These are phyloP conservation scores for Nymphalis io DNA, from an alignment of 1,140 invertebrate species.

Conservation along the genomic window DNA sequence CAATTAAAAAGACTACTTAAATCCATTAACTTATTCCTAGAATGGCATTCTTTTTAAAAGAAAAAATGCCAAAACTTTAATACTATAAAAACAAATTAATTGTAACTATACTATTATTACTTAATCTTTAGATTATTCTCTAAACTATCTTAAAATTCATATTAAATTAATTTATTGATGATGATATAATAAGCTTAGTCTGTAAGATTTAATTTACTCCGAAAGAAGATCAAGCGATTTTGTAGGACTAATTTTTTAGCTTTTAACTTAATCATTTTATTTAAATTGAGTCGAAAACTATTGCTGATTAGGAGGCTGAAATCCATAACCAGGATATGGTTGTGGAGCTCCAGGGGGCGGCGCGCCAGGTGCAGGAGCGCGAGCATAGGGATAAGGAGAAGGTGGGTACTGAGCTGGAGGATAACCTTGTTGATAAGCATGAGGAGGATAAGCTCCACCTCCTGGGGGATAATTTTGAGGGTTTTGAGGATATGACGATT, in stretches of 20 bases:
- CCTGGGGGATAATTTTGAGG: conserved; percentile 74
- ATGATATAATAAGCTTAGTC: neutral
- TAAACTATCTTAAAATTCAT: neutral
- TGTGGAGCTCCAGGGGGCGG: conserved; percentile 74
- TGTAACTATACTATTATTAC: neutral
- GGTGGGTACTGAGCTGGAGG: conserved; percentile 77
- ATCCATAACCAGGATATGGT: conserved; percentile 77
- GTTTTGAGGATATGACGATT: conserved; percentile 67
- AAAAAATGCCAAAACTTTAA: neutral
- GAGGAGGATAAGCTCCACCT: conserved; percentile 75
- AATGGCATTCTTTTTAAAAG: neutral
- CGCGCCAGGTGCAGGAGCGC: conserved; percentile 75
- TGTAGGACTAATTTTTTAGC: neutral
- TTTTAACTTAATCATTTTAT: conserved; percentile 10
- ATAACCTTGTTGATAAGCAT: conserved; percentile 76
- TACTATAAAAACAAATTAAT: neutral
- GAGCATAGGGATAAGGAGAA: conserved; percentile 75
- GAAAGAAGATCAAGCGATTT: conserved; percentile 14
- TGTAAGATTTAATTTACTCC: neutral
- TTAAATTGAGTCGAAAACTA: conserved; percentile 34
- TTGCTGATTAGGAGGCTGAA: conserved; percentile 77
- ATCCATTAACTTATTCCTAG: neutral
- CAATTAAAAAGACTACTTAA: neutral
- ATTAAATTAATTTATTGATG: neutral
- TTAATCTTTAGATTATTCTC: neutral